phyloP scores from a whole-genome alignment of 92 coral and sea anemone species.

The Bergia sp. region DNA sequence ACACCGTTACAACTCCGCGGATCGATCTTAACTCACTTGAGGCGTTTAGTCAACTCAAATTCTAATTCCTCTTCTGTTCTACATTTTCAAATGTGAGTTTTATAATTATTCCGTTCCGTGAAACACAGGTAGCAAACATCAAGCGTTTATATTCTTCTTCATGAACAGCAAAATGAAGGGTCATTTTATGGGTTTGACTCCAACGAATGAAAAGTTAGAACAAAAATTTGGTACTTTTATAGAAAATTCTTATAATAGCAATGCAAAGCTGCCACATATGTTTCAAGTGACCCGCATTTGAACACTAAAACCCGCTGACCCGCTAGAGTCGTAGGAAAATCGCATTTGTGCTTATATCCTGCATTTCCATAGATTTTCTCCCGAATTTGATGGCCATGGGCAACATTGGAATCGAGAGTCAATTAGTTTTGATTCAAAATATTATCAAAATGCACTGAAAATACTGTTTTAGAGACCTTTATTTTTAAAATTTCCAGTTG shows the following conservation, averaged over 20 bases:
- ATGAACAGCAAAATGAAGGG: neutral
- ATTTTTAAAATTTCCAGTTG: too few species aligned
- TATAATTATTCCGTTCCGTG: neutral
- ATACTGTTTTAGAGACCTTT: too few species aligned
- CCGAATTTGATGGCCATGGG: too few species aligned
- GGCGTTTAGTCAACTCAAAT: neutral
- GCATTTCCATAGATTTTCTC: too few species aligned
- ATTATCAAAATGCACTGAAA: too few species aligned
- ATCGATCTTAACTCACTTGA: neutral
- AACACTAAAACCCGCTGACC: too few species aligned
- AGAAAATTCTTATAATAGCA: neutral
- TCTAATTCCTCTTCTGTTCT: neutral
- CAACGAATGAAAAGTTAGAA: neutral
- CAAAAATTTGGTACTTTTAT: too few species aligned
- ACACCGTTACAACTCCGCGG: neutral
- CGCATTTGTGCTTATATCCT: too few species aligned
- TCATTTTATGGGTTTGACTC: neutral
- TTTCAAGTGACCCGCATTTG: neutral
- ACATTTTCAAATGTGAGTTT: neutral
- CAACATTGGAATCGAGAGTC: too few species aligned
- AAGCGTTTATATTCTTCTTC: neutral
- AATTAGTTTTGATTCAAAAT: too few species aligned
- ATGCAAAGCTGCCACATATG: neutral
- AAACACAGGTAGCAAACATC: neutral
- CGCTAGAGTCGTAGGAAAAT: too few species aligned